Evolutionary conservation across 2,797 vertebrate species (phyloP).

Genomic region (Paedocypris micromegethes): DNA sequence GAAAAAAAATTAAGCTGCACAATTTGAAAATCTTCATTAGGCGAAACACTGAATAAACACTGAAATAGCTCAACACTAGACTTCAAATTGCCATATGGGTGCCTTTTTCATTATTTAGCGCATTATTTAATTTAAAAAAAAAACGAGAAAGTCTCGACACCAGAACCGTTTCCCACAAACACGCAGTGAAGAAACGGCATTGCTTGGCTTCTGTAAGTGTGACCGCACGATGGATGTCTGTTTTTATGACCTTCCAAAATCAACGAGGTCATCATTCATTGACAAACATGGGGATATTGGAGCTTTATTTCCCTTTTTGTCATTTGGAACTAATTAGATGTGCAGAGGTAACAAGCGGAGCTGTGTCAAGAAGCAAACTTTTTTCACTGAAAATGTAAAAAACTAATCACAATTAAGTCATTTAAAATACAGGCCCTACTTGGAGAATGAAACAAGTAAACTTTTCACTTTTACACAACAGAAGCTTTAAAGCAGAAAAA

Average conservation of each 20-base stretch:
- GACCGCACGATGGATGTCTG: constrained; percentile 61
- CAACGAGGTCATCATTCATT: constrained; percentile 32
- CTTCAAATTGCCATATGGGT: no score
- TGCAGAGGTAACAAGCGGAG: constrained; percentile 18
- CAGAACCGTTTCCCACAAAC: constrained; percentile 16
- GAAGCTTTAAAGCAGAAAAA: not conserved
- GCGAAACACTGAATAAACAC: constrained; percentile 4
- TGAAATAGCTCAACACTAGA: no score
- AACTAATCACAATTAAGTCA: constrained; percentile 16
- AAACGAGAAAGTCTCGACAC: not conserved
- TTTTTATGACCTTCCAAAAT: constrained; percentile 64
- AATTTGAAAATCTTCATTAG: constrained; percentile 26
- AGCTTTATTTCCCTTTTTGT: not conserved
- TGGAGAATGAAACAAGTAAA: not conserved
- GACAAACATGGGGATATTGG: constrained; percentile 24
- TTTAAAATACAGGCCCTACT: constrained; percentile 15
- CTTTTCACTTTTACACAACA: not conserved
- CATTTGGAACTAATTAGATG: not conserved
- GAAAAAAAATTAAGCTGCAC: constrained; percentile 17
- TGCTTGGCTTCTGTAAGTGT: constrained; percentile 37
- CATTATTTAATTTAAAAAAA: not conserved
- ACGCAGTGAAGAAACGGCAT: not conserved
- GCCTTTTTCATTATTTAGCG: constrained; percentile 1
- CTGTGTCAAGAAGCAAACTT: constrained; percentile 6
- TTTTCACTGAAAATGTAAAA: constrained; percentile 2